A percentile compares a stretch with the other conserved stretches of the same genome.
Evolutionary conservation across 2,888 invertebrate species (phyloP).

Genomic region (Cephus pulcher): DNA sequence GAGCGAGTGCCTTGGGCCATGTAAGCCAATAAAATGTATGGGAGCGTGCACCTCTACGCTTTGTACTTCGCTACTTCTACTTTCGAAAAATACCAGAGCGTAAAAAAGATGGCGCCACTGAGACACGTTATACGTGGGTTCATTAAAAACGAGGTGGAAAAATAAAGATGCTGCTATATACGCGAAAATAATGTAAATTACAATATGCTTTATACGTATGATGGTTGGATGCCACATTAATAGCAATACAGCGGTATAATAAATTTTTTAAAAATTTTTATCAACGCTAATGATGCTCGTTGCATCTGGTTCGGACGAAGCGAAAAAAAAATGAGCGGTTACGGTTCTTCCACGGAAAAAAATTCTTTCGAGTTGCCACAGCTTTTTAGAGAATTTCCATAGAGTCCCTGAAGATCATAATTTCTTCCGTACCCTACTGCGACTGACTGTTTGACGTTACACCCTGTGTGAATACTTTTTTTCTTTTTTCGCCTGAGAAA

Average conservation of each 20-base stretch:
- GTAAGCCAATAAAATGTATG: slow-evolving; percentile 10
- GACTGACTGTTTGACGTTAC: neutral
- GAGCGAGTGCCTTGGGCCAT: neutral
- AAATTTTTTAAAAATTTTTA: neutral
- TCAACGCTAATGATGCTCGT: neutral
- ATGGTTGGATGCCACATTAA: neutral
- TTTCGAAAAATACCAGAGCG: neutral
- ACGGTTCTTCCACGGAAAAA: neutral
- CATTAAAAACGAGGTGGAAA: neutral
- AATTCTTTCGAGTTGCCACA: neutral
- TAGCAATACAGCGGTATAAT: neutral
- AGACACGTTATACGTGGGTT: neutral
- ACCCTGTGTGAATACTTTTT: neutral
- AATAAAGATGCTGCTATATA: neutral
- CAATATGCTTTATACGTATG: neutral
- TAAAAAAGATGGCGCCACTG: neutral
- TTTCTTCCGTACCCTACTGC: neutral
- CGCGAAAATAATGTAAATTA: neutral
- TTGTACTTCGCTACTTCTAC: neutral
- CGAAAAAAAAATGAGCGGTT: neutral
- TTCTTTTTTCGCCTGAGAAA: neutral
- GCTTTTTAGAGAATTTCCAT: neutral
- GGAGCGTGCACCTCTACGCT: neutral
- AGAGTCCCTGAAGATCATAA: neutral
- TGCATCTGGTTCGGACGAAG: neutral